Evolutionary conservation across 2,888 invertebrate species (phyloP), one percentile per base, ranked within the genome.

Genomic region (Cryptus viduatorius): DNA sequence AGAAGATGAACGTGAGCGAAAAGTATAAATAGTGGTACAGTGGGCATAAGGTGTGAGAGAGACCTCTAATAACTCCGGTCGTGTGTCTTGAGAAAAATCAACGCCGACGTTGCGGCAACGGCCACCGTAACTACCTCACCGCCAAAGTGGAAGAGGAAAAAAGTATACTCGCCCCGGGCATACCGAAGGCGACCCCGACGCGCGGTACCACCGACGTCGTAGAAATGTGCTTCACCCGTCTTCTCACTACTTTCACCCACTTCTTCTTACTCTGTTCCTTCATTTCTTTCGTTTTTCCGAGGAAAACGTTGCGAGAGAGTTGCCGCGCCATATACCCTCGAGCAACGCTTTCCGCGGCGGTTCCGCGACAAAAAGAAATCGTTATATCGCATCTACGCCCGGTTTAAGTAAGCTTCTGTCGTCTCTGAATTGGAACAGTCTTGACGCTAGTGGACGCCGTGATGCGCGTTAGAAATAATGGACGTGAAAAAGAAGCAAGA

Each of bases 351-450:
- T 71, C 46, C 48, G 10, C 75, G 72, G 24, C 42, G 29, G 37
- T 48, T 46, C 59, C 75, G 37, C 37, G 73, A 83, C 84, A 87
- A 88, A 86, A 86, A 87, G 85, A 85, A 87, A 87, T 87, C 84
- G 84, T 88, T 88, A 86, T 83, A 85, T 69, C 67, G 69, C 37
- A 61, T 72, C 46, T 29, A 56, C 61, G 31, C 71, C 67, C 64
- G 64, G 77, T 86, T 87, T 65, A 85, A 84, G 81, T 80, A 81
- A 79, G 80, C 81, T 83, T 71, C 64, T 68, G 68, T 75, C 75
- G 68, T 61, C 77, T 84, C 79, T 80, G 85, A 88, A 89, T 88
- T 89, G 83, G 85, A 84, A 82, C 73, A 79, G 79, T 69, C 81
- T 37, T 50, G 59, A 37, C 31, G 50, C 71, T 65, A 19, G 53